Evolutionary conservation across 2,888 invertebrate genomes (phyloP), one percentile per base, ranked within the genome.

Genomic region (Zeuzera pyrina): DNA sequence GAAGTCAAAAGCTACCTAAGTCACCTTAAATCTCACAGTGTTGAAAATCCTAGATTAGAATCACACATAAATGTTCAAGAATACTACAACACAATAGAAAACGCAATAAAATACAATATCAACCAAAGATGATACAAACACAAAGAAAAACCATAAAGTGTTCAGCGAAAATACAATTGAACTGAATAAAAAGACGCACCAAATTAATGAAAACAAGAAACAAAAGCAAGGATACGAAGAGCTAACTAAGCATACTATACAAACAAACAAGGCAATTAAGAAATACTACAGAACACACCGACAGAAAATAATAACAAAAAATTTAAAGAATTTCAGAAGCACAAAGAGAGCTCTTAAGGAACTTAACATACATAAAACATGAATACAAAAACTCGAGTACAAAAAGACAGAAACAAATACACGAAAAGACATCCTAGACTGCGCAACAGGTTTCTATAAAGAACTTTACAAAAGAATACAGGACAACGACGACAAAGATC

Each of bases 291-390:
- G 24, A 8, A 24, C 5, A 10, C 24, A 24, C 24, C 5, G 27
- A 31, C 16, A 19, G 8, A 19, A 19, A 30, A 31, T 39, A 31
- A 11, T 35, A 39, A 27, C 16, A 31, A 19, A 31, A 31, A 8
- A 35, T 16, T 25, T 30, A 34, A 34, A 28, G 21, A 30, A 37
- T 13, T 35, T 31, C 13, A 35, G 35, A 35, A 35, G 31, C 29
- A 23, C 34, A 31, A 31, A 35, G 12, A 35, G 13, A 31, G 31
- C 35, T 28, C 28, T 31, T 15, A 31, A 35, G 8, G 31, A 27
- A 28, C 23, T 32, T 11, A 32, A 28, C 11, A 19, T 32, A 23
- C 15, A 15, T 7, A 35, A 35, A 32, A 31, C 25, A 10, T 35
- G 35, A 29, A 32, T 35, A 29, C 35, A 19, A 32, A 32, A 32